Evolutionary conservation across 2,113 vertebrate genomes (phyloP), one percentile per base, ranked within the genome.

Genomic region (Passer domesticus): DNA sequence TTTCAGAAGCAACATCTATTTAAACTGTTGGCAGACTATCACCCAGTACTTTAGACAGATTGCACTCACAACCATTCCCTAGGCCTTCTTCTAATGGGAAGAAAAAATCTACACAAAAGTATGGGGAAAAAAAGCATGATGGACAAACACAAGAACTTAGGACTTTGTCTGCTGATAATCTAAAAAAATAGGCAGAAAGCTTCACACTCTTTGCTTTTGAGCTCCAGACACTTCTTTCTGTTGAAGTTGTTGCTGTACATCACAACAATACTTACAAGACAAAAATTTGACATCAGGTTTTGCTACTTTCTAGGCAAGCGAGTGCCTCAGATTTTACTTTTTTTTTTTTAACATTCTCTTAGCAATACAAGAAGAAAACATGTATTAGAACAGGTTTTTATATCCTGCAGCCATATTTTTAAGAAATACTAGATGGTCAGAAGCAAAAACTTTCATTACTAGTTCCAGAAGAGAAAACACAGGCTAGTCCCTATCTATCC

Each of bases 121-220:
- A 6, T 4, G 9, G 3, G 1, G 2, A 5, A 9, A 14, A 14
- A 75, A 30, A 21, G 12, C 4, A 53, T 3, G 28, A 30, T 8
- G 28, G 28, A 44, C 13, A 70, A 43, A 60, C 9, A 18, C 5
- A 18, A 73, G 23, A 83, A 85, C 67, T 96, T 28, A 58, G 23
- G 20, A 30, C 28, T 82, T 53, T 77, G 18, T 60, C 60, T n/a
- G 18, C 8, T 69, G 11, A 66, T 47, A 56, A 73, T 24, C 8
- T 35, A 53, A 86, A 82, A 82, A 53, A 44, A 20, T 8, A 44
- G 12, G 46, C 31, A 85, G 22, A 81, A 81, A 43, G 43, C 10
- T 27, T 67, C 11, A 1, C 20, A 73, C 56, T 44, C 21, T 43
- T 89, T 18, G 9, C 44, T 64, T 86, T 56, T 33, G 46, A 3